A percentile compares a stretch with the other conserved stretches of the same genome.
phyloP scores from a whole-genome alignment of 2,888 invertebrate species.

The Sinopyrophorus schimmeli region DNA sequence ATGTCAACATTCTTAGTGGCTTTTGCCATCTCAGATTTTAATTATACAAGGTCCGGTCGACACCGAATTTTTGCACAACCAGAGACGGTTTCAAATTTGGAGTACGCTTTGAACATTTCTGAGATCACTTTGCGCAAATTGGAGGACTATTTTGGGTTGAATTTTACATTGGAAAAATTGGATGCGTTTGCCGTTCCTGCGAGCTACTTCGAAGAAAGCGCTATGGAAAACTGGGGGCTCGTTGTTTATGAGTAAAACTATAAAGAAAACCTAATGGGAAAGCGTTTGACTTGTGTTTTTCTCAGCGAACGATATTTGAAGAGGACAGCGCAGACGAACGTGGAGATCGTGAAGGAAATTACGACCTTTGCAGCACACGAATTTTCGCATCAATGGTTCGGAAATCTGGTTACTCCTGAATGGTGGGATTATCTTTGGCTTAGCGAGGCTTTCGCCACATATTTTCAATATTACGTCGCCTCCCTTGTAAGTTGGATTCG shows the following conservation, averaged over 20 bases:
- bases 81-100: slow-evolving; percentile 48
- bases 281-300: background rate
- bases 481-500: slow-evolving; percentile 29
- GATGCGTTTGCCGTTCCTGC: slow-evolving; percentile 79
- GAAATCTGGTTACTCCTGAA: slow-evolving; percentile 51
- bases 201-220: slow-evolving; percentile 66
- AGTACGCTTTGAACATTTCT: slow-evolving; percentile 55
- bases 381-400: slow-evolving; percentile 61
- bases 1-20: slow-evolving; percentile 84
- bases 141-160: slow-evolving; percentile 61
- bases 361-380: slow-evolving; percentile 57
- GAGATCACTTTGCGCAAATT: slow-evolving; percentile 55
- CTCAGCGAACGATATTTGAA: slow-evolving; percentile 8
- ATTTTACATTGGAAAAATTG: slow-evolving; percentile 66
- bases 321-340: background rate
- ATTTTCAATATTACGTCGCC: slow-evolving; percentile 55
- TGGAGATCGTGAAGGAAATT: slow-evolving; percentile 1
- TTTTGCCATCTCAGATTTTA: slow-evolving; percentile 71
- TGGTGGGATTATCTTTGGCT: slow-evolving; percentile 55
- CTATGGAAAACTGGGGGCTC: slow-evolving; percentile 91
- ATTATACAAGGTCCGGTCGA: background rate
- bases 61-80: slow-evolving; percentile 48
- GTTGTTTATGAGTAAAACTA: slow-evolving; percentile 18
- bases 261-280: background rate
- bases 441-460: slow-evolving; percentile 60